These are phyloP conservation scores for Xenotilapia flavipinnis DNA, from an alignment of 2,113 vertebrate genomes.

Conservation along the genomic window DNA sequence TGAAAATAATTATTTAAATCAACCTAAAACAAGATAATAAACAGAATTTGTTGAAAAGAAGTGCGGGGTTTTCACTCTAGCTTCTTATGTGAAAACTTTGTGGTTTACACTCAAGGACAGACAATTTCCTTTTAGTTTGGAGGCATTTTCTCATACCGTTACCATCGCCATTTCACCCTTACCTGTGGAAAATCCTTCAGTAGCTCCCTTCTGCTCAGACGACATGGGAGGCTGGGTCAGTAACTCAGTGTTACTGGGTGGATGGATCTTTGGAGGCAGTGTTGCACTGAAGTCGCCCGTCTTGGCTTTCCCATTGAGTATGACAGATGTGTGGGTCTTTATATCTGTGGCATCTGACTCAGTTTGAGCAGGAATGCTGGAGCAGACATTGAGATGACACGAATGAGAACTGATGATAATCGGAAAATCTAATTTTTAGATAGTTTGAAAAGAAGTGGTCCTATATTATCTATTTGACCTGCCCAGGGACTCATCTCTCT, in stretches of 20 bases:
- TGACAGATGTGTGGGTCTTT: not conserved
- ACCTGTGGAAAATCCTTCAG: not conserved
- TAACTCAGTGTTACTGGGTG: not conserved
- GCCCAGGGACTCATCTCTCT: not conserved
- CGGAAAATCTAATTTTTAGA: not conserved
- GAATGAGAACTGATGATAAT: not conserved
- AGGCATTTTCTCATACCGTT: not conserved
- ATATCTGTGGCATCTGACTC: not conserved
- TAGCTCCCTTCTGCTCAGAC: not conserved
- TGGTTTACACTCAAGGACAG: not conserved
- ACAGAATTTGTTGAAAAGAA: not conserved
- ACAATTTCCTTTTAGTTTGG: not conserved
- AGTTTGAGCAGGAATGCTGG: not conserved
- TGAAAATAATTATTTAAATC: not conserved
- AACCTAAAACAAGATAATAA: not conserved
- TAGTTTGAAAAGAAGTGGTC: not conserved
- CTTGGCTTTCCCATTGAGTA: not conserved
- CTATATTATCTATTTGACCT: not conserved
- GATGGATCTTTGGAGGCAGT: not conserved
- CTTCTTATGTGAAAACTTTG: not conserved
- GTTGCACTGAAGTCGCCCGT: not conserved
- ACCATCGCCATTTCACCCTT: not conserved
- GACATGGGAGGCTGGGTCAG: not conserved
- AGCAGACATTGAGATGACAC: not conserved
- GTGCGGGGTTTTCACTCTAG: accelerated